phyloP scores from a whole-genome alignment of 2,888 invertebrate species.

The Sisyra nigra region DNA sequence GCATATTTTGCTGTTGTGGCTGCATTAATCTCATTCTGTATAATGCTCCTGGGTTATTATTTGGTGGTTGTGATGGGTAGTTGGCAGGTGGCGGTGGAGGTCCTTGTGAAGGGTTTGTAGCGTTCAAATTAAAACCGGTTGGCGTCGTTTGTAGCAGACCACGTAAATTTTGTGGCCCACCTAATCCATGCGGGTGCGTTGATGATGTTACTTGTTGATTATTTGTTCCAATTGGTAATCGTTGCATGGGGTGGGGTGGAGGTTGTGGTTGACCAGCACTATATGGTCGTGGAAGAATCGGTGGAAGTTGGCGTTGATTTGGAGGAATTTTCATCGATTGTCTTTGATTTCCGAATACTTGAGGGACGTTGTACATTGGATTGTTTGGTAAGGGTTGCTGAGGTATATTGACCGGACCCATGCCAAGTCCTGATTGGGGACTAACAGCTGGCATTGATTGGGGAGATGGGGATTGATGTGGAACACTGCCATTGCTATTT shows the following conservation, averaged over 20 bases:
- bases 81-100: constrained; percentile 16
- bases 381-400: constrained; percentile 18
- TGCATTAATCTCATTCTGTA: constrained; percentile 16
- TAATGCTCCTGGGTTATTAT: constrained; percentile 9
- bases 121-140: background rate
- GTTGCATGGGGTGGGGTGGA: constrained; percentile 21
- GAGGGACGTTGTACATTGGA: constrained; percentile 20
- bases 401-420: constrained; percentile 24
- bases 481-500: constrained; percentile 20
- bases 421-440: constrained; percentile 11
- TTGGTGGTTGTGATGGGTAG: constrained; percentile 26
- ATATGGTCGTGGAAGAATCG: constrained; percentile 15
- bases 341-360: constrained; percentile 19
- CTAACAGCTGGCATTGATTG: constrained; percentile 13
- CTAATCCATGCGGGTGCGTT: constrained; percentile 39
- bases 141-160: constrained; percentile 24
- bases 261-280: constrained; percentile 17
- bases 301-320: constrained; percentile 18
- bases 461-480: constrained; percentile 9
- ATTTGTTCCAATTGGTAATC: background rate
- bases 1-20: constrained; percentile 22
- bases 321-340: background rate
- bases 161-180: constrained; percentile 19
- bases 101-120: constrained; percentile 7
- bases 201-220: constrained; percentile 33